Evolutionary conservation across 1,140 invertebrate genomes (phyloP).

Genomic region (Orussus abietinus): DNA sequence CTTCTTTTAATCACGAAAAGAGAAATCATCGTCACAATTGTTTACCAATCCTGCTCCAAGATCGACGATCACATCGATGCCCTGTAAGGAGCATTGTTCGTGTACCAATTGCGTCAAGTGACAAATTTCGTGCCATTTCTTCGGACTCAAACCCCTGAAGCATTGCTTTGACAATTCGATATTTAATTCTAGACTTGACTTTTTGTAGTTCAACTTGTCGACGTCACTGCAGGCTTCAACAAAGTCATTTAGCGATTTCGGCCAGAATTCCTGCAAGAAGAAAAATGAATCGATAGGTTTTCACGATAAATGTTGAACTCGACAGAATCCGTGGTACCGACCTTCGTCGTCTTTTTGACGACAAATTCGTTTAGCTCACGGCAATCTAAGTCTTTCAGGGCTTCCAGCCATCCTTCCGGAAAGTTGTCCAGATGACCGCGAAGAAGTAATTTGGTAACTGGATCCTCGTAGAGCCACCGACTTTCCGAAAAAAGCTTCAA

Average conservation of each 20-base stretch:
- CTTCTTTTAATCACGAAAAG: too few species aligned
- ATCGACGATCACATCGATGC: constrained; percentile 66
- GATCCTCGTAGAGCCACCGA: constrained; percentile 64
- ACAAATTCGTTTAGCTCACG: constrained; percentile 52
- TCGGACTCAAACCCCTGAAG: constrained; percentile 51
- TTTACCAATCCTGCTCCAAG: constrained; percentile 75
- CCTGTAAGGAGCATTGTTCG: constrained; percentile 50
- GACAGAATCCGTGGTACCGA: too few species aligned
- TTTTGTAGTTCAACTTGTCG: constrained; percentile 25
- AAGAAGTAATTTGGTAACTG: constrained; percentile 64
- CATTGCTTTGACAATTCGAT: constrained; percentile 34
- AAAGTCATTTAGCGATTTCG: constrained; percentile 47
- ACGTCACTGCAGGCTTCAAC: constrained; percentile 38
- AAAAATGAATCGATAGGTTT: too few species aligned
- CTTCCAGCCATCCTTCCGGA: constrained; percentile 52
- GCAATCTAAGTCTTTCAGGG: constrained; percentile 46
- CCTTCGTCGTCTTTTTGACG: constrained; percentile 27
- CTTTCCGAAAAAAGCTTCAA: constrained; percentile 58
- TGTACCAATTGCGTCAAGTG: constrained; percentile 59
- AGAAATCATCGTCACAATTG: too few species aligned
- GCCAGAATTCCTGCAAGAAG: constrained; percentile 41
- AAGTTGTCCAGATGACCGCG: constrained; percentile 56
- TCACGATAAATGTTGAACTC: too few species aligned
- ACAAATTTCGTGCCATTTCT: constrained; percentile 70
- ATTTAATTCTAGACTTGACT: too few species aligned